phyloP scores from a whole-genome alignment of 2,888 invertebrate genomes.

The Hypselothyrea guttata region DNA sequence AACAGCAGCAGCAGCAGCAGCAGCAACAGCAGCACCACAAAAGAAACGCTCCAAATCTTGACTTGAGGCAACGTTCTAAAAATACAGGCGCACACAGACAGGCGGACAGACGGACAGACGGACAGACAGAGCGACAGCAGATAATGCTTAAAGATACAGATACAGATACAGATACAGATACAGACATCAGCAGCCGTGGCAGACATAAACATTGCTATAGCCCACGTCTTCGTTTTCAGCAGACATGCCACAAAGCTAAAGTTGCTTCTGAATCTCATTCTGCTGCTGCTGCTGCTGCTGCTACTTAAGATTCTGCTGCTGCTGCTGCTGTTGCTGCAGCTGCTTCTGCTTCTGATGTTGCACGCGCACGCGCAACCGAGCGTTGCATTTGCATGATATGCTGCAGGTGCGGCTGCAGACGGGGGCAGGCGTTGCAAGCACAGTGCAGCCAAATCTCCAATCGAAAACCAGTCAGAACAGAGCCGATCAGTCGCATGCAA shows the following conservation, averaged over 20 bases:
- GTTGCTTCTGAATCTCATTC: too few relatives aligned
- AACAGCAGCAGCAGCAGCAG: neutral
- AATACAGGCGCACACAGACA: neutral
- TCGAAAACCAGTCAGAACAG: too few relatives aligned
- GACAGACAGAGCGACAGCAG: neutral
- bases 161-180: conserved; percentile 1
- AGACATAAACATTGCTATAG: conserved; percentile 8
- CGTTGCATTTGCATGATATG: conserved; percentile 59
- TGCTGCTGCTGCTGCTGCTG: too few relatives aligned
- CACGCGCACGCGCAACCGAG: conserved; percentile 59
- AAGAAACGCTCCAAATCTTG: conserved; percentile 9
- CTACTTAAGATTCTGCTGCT: too few relatives aligned
- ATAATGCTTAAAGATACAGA: neutral
- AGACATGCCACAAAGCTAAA: conserved; percentile 6
- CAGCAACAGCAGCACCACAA: conserved; percentile 1
- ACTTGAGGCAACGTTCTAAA: conserved; percentile 6
- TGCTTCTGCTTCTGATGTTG: conserved; percentile 12
- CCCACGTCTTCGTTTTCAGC: conserved; percentile 9
- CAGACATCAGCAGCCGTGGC: conserved; percentile 3
- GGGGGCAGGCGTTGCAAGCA: too few relatives aligned
- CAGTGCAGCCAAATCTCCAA: too few relatives aligned
- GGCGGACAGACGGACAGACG: neutral
- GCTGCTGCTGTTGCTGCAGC: too few relatives aligned
- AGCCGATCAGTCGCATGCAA: too few relatives aligned
- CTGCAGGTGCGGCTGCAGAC: conserved; percentile 46